A percentile compares a stretch with the other conserved stretches of the same genome.
Conservation (phyloP, 2,113 vertebrate species). For the Percina caprodes region DNA sequence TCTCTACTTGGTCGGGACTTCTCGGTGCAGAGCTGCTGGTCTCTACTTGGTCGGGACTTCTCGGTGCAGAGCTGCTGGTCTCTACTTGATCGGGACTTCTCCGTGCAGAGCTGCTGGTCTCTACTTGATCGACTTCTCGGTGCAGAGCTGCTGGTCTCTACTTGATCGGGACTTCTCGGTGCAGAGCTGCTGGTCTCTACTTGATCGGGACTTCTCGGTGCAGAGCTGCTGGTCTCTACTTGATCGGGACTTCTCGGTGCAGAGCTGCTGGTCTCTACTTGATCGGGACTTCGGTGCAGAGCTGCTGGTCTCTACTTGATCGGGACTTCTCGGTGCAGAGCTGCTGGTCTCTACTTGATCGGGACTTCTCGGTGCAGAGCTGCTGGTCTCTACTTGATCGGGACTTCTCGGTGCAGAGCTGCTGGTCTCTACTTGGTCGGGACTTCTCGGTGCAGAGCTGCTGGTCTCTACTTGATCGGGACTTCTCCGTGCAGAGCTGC, state of each 20-base stretch:
- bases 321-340: background rate
- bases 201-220: background rate
- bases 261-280: background rate
- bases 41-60: background rate
- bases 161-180: background rate
- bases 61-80: background rate
- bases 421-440: background rate
- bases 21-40: background rate
- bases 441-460: background rate
- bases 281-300: no score
- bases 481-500: background rate
- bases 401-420: background rate
- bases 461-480: background rate
- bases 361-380: background rate
- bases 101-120: background rate
- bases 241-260: background rate
- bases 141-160: background rate
- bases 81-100: background rate
- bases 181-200: background rate
- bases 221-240: background rate
- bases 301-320: background rate
- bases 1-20: background rate
- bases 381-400: background rate
- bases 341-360: background rate
- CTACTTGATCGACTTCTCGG: background rate